Percentiles rank a stretch among this genome's conserved stretches.
These are phyloP conservation scores for Drosophila eohydei DNA, from an alignment of 2,888 invertebrate genomes.

Conservation along the genomic window DNA sequence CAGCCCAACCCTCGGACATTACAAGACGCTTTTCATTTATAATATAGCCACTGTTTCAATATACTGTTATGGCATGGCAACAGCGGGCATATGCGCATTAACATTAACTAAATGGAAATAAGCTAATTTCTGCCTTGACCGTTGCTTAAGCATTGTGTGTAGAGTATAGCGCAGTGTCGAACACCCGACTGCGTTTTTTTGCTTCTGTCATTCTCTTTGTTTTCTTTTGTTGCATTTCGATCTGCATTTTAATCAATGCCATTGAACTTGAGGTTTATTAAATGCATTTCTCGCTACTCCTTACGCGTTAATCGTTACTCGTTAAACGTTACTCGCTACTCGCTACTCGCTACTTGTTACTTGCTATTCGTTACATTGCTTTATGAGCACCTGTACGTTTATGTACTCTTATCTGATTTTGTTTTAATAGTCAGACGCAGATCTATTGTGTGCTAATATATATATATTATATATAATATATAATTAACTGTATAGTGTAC, in stretches of 20 bases:
- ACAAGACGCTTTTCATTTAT: neutral
- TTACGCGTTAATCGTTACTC: neutral
- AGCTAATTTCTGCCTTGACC: too few relatives aligned
- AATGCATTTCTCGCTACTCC: slow-evolving; percentile 35
- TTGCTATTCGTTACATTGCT: neutral
- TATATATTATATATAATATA: neutral
- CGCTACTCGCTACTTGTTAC: neutral
- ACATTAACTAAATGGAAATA: neutral
- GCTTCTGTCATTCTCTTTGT: slow-evolving; percentile 5
- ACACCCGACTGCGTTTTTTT: slow-evolving; percentile 10
- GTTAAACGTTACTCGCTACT: slow-evolving; percentile 3
- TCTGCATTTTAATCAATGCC: slow-evolving; percentile 71
- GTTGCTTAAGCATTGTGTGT: too few relatives aligned
- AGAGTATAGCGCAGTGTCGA: neutral
- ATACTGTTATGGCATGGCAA: neutral
- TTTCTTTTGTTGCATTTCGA: slow-evolving; percentile 34
- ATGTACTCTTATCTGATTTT: slow-evolving; percentile 11
- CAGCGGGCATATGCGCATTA: neutral
- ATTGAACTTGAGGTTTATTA: slow-evolving; percentile 71
- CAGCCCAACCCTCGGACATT: slow-evolving; percentile 4
- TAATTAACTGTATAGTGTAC: neutral
- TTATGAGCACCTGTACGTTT: neutral
- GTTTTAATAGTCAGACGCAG: neutral
- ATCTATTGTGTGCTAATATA: neutral
- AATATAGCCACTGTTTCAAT: slow-evolving; percentile 7